A percentile compares a stretch with the other conserved stretches of the same genome.
Conservation (phyloP, 2,888 invertebrate species). For the Stegana nigrithorax region DNA sequence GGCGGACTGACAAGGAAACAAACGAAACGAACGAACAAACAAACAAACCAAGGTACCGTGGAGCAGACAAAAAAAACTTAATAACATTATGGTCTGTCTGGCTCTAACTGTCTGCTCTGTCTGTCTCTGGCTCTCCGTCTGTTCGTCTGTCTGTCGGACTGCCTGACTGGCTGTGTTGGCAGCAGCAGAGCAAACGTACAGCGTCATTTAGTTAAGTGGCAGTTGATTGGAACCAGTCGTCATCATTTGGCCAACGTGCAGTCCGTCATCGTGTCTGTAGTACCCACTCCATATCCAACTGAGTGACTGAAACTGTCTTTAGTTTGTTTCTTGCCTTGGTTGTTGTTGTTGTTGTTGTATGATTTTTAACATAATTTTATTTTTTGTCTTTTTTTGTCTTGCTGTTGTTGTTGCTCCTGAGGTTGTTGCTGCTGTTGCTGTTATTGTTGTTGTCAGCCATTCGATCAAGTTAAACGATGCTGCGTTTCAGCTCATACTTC, state of each 20-base stretch:
- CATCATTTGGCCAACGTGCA: neutral
- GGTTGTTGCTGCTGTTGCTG: neutral
- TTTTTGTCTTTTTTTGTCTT: too few relatives aligned
- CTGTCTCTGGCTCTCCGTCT: neutral
- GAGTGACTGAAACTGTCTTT: too few relatives aligned
- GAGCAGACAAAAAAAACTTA: neutral
- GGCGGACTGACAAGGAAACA: slow-evolving; percentile 7
- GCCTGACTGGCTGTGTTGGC: slow-evolving; percentile 9
- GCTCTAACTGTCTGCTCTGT: too few relatives aligned
- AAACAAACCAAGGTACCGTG: slow-evolving; percentile 5
- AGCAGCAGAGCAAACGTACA: slow-evolving; percentile 20
- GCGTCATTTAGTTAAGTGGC: slow-evolving; percentile 59
- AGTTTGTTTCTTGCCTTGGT: too few relatives aligned
- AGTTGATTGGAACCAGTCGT: slow-evolving; percentile 54
- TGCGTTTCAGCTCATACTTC: slow-evolving; percentile 9
- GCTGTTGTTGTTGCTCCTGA: slow-evolving; percentile 15
- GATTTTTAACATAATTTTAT: too few relatives aligned
- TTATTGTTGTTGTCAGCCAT: slow-evolving; percentile 23
- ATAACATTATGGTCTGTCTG: neutral
- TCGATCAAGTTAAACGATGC: neutral
- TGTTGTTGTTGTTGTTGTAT: too few relatives aligned
- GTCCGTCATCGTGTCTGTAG: neutral
- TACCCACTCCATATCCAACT: too few relatives aligned
- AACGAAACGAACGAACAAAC: neutral
- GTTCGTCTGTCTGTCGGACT: slow-evolving; percentile 22